Evolutionary conservation across 2,797 vertebrate species (phyloP), one percentile per base, ranked within the genome.

Genomic region (Rhodeus uyekii): DNA sequence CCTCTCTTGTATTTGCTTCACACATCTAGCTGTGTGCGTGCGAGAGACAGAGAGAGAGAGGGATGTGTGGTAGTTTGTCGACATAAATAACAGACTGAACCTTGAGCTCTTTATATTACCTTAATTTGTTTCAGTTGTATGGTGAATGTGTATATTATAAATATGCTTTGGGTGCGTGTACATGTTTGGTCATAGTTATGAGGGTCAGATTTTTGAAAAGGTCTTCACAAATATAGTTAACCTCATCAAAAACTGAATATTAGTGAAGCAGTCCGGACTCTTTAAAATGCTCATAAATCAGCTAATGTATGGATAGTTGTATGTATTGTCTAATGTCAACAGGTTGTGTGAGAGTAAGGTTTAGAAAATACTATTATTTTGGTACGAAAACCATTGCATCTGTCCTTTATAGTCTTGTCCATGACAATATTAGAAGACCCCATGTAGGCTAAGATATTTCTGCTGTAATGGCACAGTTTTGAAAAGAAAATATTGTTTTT

Each of bases 1-100:
- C 85, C 86, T 80, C 76, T 84, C 78, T 86, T 86, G 87, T 87
- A 86, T 87, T 86, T 83, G 86, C 87, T 84, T 78, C 44, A 64
- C 81, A 69, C 80, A 83, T 84, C 82, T 80, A 76, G 46, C 78
- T 64, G 46, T 80, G 79, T 72, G 78, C 22, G 8, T 0, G 32
- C 5, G 34, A 24, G 8, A 39, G 48, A 44, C 53, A 39, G 36
- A n/a, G 34, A 24, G 8, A 39, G 48, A 44, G 53, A 39, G 36
- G 34, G 34, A 53, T 58, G 78, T 39, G 34, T 69, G 38, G 60
- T 61, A n/a, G 53, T 71, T 58, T 71, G 36, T n/a, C 10, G 5
- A 63, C 73, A 81, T 73, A 19, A 38, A 39, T 63, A 61, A 61
- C 38, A 18, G 42, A 27, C 60, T 24, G 60, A 78, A 50, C 42